Evolutionary conservation across 2,888 invertebrate genomes (phyloP).

Genomic region (Ormia ochracea): DNA sequence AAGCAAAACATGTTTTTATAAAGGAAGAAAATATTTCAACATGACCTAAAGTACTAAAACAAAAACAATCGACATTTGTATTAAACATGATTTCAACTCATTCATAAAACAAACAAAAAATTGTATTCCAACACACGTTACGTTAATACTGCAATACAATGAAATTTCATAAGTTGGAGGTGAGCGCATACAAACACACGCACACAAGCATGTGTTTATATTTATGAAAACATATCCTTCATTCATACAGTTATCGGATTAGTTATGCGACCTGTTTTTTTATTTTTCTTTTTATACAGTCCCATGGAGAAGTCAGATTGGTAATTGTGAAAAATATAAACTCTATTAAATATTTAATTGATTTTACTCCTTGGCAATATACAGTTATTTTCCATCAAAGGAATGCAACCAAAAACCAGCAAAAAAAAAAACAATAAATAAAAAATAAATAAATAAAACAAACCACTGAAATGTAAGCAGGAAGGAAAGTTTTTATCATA

Average conservation of each 20-base stretch:
- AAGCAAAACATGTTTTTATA: conserved; percentile 45
- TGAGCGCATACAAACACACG: neutral
- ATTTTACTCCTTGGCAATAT: no score
- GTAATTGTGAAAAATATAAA: neutral
- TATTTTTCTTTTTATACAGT: neutral
- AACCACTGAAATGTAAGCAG: no score
- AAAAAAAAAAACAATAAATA: no score
- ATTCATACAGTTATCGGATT: neutral
- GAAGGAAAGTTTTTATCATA: no score
- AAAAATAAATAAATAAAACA: no score
- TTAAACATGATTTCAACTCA: conserved; percentile 36
- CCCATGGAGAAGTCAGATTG: neutral
- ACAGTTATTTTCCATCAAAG: no score
- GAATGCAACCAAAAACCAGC: no score
- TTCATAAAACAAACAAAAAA: conserved; percentile 1
- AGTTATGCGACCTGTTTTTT: neutral
- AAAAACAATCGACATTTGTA: conserved; percentile 43
- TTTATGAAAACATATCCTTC: neutral
- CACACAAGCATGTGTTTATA: no score
- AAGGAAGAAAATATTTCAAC: conserved; percentile 42
- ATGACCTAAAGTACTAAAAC: conserved; percentile 40
- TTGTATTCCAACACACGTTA: neutral
- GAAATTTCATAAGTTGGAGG: neutral
- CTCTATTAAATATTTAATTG: no score
- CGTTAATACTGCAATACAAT: conserved; percentile 12